Evolutionary conservation across 2,113 vertebrate genomes (phyloP), one percentile per base, ranked within the genome.

Genomic region (Balaeniceps rex): DNA sequence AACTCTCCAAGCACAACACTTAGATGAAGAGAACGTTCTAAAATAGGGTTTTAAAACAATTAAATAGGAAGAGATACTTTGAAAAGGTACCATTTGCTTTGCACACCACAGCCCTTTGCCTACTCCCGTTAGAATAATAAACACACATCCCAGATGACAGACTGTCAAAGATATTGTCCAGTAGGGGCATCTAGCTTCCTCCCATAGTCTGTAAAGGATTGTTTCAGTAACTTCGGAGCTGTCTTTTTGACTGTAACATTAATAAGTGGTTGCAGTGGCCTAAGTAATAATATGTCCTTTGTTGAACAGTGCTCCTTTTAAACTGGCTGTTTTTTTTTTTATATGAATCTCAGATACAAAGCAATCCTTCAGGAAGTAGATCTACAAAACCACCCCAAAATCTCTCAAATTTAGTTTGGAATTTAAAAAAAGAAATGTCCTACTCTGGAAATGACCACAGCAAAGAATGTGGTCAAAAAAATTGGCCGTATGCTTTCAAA

Each of bases 1-100:
- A 66, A 90, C 18, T 93, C 61, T 90, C 93, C 94, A 95, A 96
- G n/a, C 14, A 80, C 75, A 96, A 82, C 49, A 94, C 66, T 91
- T 85, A 83, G 47, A 58, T 79, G 55, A 87, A 81, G 38, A 85
- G 38, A 77, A 70, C 3, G 4, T 52, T 90, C 64, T 38, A 71
- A 94, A 87, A 86, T 36, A 75, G 25, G 29, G 19, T 19, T 95
- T 83, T 13, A 83, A 85, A 94, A 69, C 74, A 85, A 81, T 85
- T 90, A 91, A 94, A 88, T 71, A 75, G 78, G 26, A 90, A 78
- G 12, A 72, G 36, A 81, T 72, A 87, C 9, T 76, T 95, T 46
- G n/a, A 26, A 87, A n/a, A 87, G 25, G 47, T 86, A 81, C 46
- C 10, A 47, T 93, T 97, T 94, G 11, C 47, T 88, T 94, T 96